Evolutionary conservation across 92 coral and sea anemone genomes (phyloP).

Genomic region (Zoanthus solanderi): DNA sequence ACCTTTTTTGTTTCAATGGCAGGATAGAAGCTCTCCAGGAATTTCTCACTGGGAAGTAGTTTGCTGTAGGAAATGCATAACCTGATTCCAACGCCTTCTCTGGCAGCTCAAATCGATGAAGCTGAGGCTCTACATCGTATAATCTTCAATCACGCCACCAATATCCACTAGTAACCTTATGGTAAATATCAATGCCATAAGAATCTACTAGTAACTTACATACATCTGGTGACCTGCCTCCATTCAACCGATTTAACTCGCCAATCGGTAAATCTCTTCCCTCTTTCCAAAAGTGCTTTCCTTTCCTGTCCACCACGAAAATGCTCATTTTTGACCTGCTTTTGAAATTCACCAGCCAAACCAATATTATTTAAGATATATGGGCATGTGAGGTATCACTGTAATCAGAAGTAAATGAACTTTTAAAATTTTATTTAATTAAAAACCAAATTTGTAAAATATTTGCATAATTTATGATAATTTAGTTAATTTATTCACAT

Average conservation of each 20-base stretch:
- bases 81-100: conserved; percentile 22
- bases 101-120: conserved; percentile 33
- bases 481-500: conserved; percentile 1
- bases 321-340: conserved; percentile 12
- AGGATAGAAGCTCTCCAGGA: not conserved
- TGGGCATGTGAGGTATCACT: conserved; percentile 30
- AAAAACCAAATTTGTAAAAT: not conserved
- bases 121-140: not conserved
- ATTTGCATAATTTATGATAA: conserved; percentile 5
- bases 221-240: not conserved
- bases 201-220: conserved; percentile 10
- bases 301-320: conserved; percentile 13
- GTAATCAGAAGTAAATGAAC: conserved; percentile 16
- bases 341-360: not conserved
- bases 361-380: not conserved
- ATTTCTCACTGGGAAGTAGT: not conserved
- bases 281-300: conserved; percentile 29
- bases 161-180: conserved; percentile 22
- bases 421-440: not conserved
- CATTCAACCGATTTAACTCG: not conserved
- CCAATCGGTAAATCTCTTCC: not conserved
- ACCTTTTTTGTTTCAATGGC: conserved; percentile 46
- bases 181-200: conserved; percentile 31
- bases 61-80: conserved; percentile 48
- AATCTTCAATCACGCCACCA: conserved; percentile 6